Percentiles rank a stretch among this genome's conserved stretches.
Evolutionary conservation across 1,140 invertebrate species (phyloP).

Genomic region (Agrypnia vestita): DNA sequence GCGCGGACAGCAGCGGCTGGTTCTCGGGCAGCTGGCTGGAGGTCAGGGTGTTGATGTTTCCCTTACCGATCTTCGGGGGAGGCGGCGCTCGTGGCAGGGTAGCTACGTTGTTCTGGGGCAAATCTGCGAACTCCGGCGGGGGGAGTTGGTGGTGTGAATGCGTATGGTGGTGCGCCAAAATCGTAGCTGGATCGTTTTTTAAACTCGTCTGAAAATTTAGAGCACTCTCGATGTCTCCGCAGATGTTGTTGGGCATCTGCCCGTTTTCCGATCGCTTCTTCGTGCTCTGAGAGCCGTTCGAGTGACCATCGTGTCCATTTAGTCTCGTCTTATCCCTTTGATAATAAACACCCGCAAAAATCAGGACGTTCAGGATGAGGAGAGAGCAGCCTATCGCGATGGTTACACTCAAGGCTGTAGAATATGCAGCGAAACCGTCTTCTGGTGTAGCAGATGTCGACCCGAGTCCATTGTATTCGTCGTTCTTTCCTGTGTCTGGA

Average conservation of each 20-base stretch:
- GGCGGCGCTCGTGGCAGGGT: conserved; percentile 80
- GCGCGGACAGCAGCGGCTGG: conserved; percentile 76
- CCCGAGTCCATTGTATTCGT: conserved; percentile 63
- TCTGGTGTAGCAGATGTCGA: conserved; percentile 78
- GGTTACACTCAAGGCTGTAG: conserved; percentile 90
- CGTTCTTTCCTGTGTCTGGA: conserved; percentile 61
- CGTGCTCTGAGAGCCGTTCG: conserved; percentile 72
- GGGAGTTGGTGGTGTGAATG: conserved; percentile 84
- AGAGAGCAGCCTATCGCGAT: conserved; percentile 95
- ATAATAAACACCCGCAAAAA: conserved; percentile 95
- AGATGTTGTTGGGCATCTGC: conserved; percentile 88
- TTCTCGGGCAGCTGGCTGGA: conserved; percentile 78
- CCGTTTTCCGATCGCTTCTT: conserved; percentile 88
- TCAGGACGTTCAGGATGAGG: conserved; percentile 91
- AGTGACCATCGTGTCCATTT: conserved; percentile 74
- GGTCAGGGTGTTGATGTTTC: conserved; percentile 74
- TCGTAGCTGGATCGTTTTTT: conserved; percentile 79
- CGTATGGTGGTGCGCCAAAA: conserved; percentile 78
- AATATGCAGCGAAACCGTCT: conserved; percentile 90
- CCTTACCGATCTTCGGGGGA: conserved; percentile 79
- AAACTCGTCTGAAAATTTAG: conserved; percentile 77
- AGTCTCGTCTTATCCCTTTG: conserved; percentile 89
- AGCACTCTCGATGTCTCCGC: conserved; percentile 82
- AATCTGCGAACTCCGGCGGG: conserved; percentile 84
- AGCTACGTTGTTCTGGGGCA: conserved; percentile 80